Evolutionary conservation across 2,888 invertebrate species (phyloP), one percentile per base, ranked within the genome.

Genomic region (Eretmocerus hayati): DNA sequence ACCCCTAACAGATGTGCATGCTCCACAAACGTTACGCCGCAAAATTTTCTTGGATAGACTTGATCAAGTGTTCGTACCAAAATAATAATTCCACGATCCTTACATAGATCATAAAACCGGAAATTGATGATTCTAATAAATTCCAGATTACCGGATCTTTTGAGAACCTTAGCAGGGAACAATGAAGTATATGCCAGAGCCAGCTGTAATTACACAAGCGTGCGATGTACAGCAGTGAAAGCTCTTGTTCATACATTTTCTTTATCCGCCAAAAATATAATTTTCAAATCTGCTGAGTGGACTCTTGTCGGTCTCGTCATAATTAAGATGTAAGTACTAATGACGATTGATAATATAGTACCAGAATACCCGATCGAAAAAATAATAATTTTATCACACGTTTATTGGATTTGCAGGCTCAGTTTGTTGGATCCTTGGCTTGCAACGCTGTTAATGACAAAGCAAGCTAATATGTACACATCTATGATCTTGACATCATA

Each of bases 281-380:
- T 81, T 62, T 84, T 87, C 61, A 84, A 82, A 65, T 83, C 84
- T 1, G 72, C 76, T 13, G 81, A 85, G 59, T 87, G 86, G 86
- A 83, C 76, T 50, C 70, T 86, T 21, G 79, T 87, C 48, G 78
- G 81, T 4, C 72, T 87, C n/a, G 72, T 86, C 33, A 74, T 87
- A 33, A 77, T 87, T 19, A 81, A 83, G 68, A 73, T 87, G 76
- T 81, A 74, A 75, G 78, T 72, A 56, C 46, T 50, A 42, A 42
- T 36, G 16, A 5, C 5, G 11, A 36, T 36, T 36, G 4, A 36
- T 16, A 36, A 4, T 15, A 36, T 16, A n/a, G n/a, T n/a, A n/a
- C n/a, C n/a, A n/a, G n/a, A n/a, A n/a, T n/a, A n/a, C n/a, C n/a
- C n/a, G n/a, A n/a, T n/a, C n/a, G n/a, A n/a, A n/a, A 4, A 35